Conservation (phyloP, 2,797 vertebrate genomes). For the Furcifer pardalis region DNA sequence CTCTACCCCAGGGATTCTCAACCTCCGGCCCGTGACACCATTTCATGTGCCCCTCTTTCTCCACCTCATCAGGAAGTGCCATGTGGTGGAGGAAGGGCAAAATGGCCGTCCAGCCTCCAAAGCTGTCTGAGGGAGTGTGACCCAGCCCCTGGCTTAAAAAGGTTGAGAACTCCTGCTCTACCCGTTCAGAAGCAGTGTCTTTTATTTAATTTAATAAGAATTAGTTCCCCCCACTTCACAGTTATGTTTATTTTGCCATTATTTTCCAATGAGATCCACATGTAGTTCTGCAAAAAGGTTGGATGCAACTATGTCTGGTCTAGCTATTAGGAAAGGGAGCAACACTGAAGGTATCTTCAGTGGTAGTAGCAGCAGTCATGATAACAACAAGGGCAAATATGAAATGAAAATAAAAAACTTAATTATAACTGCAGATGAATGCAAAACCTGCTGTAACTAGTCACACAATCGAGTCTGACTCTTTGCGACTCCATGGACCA, state of each 20-base stretch:
- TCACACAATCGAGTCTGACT: too few relatives aligned
- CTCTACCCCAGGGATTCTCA: too few relatives aligned
- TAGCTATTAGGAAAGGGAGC: not conserved
- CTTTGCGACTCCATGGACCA: too few relatives aligned
- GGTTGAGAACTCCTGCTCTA: too few relatives aligned
- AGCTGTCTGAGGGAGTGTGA: too few relatives aligned
- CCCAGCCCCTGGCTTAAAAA: too few relatives aligned
- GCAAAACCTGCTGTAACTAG: not conserved
- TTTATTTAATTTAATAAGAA: not conserved
- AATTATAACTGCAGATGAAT: constrained; percentile 12
- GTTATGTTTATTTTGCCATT: not conserved
- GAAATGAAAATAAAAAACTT: not conserved
- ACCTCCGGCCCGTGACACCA: too few relatives aligned
- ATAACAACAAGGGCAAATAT: not conserved
- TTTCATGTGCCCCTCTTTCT: too few relatives aligned
- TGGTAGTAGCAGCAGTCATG: not conserved
- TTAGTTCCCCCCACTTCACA: not conserved
- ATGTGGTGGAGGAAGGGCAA: too few relatives aligned
- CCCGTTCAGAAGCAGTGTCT: not conserved
- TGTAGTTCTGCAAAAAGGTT: not conserved
- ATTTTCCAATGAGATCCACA: not conserved
- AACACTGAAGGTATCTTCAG: not conserved
- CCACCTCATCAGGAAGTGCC: too few relatives aligned
- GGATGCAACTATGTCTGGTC: too few relatives aligned
- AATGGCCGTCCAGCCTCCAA: too few relatives aligned